phyloP scores from a whole-genome alignment of 1,140 invertebrate species.

The Zaprionus nigranus region DNA sequence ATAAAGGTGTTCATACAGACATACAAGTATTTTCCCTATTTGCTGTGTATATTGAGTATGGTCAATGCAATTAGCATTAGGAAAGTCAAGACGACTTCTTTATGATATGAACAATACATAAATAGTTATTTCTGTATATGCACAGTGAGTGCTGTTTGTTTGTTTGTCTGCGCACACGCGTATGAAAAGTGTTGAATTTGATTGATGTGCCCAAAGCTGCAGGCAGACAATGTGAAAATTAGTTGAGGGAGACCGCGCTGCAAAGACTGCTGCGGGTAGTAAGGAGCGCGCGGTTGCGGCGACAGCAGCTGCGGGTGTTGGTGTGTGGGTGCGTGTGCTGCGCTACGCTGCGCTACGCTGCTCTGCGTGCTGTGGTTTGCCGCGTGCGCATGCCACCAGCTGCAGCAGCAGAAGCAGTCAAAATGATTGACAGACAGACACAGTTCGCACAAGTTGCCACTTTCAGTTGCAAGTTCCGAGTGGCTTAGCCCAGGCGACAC shows the following conservation, averaged over 20 bases:
- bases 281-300: not conserved
- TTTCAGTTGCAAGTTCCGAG: not conserved
- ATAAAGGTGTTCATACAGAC: no score
- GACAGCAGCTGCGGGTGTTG: slow-evolving; percentile 1
- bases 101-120: not conserved
- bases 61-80: slow-evolving; percentile 10
- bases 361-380: slow-evolving; percentile 17
- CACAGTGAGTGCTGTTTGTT: not conserved
- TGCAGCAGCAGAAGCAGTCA: slow-evolving; percentile 22
- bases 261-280: not conserved
- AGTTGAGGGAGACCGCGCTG: slow-evolving; percentile 56
- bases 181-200: slow-evolving; percentile 56
- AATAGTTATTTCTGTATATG: not conserved
- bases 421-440: slow-evolving; percentile 60
- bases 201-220: slow-evolving; percentile 68
- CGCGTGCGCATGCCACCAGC: slow-evolving; percentile 7
- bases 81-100: slow-evolving; percentile 6
- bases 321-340: not conserved
- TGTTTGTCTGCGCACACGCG: not conserved
- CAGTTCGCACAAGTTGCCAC: slow-evolving; percentile 10
- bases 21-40: no score
- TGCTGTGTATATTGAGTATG: no score
- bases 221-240: slow-evolving; percentile 77
- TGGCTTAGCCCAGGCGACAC: not conserved
- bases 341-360: not conserved